Evolutionary conservation across 2,888 invertebrate genomes (phyloP).

Genomic region (Cheilosia grossa): DNA sequence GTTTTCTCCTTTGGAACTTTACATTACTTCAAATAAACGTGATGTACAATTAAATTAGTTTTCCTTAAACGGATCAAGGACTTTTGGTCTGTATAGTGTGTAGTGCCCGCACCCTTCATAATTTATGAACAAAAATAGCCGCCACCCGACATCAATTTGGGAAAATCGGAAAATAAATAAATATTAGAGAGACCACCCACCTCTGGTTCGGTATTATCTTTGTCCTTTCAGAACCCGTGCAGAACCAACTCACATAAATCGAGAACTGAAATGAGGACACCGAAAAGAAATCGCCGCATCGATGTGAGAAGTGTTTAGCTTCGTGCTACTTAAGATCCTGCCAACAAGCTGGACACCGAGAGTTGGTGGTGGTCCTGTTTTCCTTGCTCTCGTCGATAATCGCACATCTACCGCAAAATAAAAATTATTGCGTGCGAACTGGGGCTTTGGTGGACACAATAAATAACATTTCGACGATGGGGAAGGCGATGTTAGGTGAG

Average conservation of each 20-base stretch:
- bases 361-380: constrained; percentile 22
- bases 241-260: constrained; percentile 49
- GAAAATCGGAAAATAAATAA: constrained; percentile 72
- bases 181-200: constrained; percentile 61
- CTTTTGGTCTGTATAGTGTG: neutral
- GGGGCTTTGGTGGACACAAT: constrained; percentile 61
- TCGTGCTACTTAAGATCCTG: constrained; percentile 54
- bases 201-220: constrained; percentile 48
- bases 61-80: constrained; percentile 26
- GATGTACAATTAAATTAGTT: constrained; percentile 28
- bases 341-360: constrained; percentile 46
- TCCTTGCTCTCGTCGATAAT: constrained; percentile 13
- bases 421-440: constrained; percentile 74
- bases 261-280: constrained; percentile 17
- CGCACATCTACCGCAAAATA: constrained; percentile 68
- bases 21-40: constrained; percentile 13
- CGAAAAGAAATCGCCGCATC: constrained; percentile 34
- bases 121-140: constrained; percentile 56
- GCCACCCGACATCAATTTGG: constrained; percentile 52
- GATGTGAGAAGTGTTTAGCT: constrained; percentile 50
- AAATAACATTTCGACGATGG: constrained; percentile 60
- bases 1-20: neutral
- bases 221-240: constrained; percentile 29
- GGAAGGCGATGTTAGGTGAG: constrained; percentile 6
- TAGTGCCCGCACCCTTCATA: constrained; percentile 1